Evolutionary conservation across 2,113 vertebrate genomes (phyloP).

Genomic region (Vulpes lagopus): DNA sequence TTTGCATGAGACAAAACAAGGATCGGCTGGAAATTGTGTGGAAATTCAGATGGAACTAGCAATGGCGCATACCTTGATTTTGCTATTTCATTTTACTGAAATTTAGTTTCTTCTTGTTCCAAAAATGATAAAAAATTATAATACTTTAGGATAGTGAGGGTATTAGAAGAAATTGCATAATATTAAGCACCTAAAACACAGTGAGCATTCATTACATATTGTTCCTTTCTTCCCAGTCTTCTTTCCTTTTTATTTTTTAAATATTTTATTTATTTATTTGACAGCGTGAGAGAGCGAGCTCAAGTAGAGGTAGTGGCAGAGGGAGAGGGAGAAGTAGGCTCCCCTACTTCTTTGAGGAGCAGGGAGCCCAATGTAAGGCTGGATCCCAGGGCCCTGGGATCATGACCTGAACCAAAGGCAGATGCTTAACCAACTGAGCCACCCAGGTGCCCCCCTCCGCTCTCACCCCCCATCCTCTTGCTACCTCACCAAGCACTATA

Average conservation of each 20-base stretch:
- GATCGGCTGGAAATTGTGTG: background rate
- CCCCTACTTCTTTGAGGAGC: too few relatives aligned
- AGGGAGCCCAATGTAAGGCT: too few relatives aligned
- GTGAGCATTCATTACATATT: background rate
- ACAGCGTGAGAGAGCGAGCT: too few relatives aligned
- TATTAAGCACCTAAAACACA: background rate
- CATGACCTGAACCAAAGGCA: too few relatives aligned
- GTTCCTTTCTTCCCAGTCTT: background rate
- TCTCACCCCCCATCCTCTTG: background rate
- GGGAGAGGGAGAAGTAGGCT: too few relatives aligned
- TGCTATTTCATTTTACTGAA: background rate
- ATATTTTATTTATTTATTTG: too few relatives aligned
- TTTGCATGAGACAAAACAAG: background rate
- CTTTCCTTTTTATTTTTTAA: background rate
- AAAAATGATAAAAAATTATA: background rate
- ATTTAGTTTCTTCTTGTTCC: background rate
- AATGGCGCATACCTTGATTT: background rate
- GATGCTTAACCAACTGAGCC: too few relatives aligned
- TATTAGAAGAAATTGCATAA: background rate
- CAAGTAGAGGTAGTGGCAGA: too few relatives aligned
- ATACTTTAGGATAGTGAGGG: background rate
- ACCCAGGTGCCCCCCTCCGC: too few relatives aligned
- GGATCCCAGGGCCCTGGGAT: too few relatives aligned
- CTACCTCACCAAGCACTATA: background rate
- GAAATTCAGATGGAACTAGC: background rate